These are phyloP conservation scores for Charadrius vociferus DNA, from an alignment of 2,113 vertebrate genomes.

Conservation along the genomic window DNA sequence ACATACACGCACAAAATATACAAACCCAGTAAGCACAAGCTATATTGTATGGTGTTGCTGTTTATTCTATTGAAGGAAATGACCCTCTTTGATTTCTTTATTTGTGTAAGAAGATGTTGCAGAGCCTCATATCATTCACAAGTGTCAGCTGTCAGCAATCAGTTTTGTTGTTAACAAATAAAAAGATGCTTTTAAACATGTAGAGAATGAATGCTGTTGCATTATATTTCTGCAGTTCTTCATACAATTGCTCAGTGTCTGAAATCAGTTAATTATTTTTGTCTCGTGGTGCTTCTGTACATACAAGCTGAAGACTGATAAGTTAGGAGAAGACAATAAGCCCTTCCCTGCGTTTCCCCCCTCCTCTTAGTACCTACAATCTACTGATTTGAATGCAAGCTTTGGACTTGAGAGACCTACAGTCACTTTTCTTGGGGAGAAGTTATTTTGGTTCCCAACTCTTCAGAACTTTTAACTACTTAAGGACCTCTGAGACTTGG, in stretches of 20 bases:
- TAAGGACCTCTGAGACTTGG: background rate
- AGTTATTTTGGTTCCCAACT: background rate
- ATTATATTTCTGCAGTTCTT: background rate
- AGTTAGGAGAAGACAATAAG: background rate
- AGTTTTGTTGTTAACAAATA: constrained; percentile 1
- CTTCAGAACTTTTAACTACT: background rate
- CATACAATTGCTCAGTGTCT: background rate
- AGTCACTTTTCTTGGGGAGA: background rate
- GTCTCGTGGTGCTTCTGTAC: background rate
- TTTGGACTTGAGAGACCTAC: background rate
- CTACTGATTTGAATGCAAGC: background rate
- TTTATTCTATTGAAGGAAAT: background rate
- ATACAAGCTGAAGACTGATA: background rate
- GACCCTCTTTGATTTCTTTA: background rate
- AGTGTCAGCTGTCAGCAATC: background rate
- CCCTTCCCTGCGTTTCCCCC: background rate
- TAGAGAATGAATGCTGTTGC: background rate
- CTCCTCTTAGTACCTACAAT: background rate
- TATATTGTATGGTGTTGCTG: background rate
- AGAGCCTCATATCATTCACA: background rate
- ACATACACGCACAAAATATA: background rate
- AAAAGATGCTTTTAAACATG: background rate
- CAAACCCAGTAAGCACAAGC: background rate
- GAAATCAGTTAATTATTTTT: background rate
- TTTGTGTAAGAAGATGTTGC: background rate